Conservation (phyloP, 1,140 invertebrate species). For the Lamellibrachia luymesi region DNA sequence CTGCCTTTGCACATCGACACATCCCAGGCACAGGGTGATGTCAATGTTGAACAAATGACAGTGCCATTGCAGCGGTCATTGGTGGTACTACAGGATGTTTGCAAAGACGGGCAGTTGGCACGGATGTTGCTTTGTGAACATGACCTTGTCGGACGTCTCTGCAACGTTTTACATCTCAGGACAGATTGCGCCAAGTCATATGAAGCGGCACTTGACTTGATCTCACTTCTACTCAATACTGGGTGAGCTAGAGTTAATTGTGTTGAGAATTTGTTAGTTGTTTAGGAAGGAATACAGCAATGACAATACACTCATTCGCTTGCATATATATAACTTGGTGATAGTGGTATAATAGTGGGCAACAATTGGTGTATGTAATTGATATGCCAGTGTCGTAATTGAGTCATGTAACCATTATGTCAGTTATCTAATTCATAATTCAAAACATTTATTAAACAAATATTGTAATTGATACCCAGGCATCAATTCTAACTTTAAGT, state of each 20-base stretch:
- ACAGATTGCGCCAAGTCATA: background rate
- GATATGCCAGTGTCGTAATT: no score
- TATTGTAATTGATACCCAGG: no score
- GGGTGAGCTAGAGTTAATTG: background rate
- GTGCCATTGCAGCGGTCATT: background rate
- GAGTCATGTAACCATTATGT: no score
- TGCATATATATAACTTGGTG: no score
- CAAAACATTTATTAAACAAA: no score
- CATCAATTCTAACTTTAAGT: no score
- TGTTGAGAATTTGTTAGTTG: background rate
- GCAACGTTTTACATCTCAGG: background rate
- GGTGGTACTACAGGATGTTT: background rate
- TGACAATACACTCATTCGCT: no score
- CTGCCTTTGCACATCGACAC: background rate
- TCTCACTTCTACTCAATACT: background rate
- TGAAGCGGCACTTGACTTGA: background rate
- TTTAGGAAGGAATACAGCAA: no score
- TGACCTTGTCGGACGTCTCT: background rate
- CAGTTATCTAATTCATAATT: no score
- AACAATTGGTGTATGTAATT: no score
- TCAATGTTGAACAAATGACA: background rate
- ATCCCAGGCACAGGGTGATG: background rate
- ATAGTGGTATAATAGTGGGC: no score
- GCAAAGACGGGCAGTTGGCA: background rate
- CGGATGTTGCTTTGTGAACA: background rate